These are phyloP conservation scores for Phrynocephalus forsythii DNA, from an alignment of 2,797 vertebrate species.

Conservation along the genomic window DNA sequence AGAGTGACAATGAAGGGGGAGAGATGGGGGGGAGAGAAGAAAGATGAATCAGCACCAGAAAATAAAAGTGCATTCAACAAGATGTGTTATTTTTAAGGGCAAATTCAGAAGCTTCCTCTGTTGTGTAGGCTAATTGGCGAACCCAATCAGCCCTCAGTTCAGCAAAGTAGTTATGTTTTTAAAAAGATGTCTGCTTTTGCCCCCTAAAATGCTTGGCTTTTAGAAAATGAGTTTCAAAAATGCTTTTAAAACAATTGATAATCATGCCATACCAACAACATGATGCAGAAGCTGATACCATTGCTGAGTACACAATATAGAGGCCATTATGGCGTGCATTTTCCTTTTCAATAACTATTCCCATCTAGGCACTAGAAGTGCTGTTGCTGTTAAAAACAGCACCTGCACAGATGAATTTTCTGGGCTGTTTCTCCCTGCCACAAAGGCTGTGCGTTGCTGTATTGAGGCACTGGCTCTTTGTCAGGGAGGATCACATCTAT, in stretches of 20 bases:
- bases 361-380: conserved; percentile 8
- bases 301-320: not conserved
- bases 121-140: conserved; percentile 15
- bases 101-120: conserved; percentile 23
- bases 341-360: conserved; percentile 19
- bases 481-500: conserved; percentile 29
- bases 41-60: not conserved
- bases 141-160: conserved; percentile 26
- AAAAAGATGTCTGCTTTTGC: conserved; percentile 27
- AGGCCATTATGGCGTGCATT: not conserved
- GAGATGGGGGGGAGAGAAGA: not conserved
- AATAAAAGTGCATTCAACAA: conserved; percentile 1
- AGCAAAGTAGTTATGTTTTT: conserved; percentile 33
- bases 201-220: conserved; percentile 34
- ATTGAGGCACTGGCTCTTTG: conserved; percentile 26
- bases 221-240: conserved; percentile 47
- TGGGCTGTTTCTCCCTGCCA: not conserved
- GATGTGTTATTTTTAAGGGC: conserved; percentile 36
- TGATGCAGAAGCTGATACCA: conserved; percentile 4
- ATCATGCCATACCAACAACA: conserved; percentile 15
- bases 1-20: not conserved
- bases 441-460: conserved; percentile 7
- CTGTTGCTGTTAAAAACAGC: not conserved
- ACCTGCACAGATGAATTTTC: conserved; percentile 18
- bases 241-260: conserved; percentile 34